Evolutionary conservation across 2,113 vertebrate species (phyloP).

Genomic region (Xiphophorus hellerii): DNA sequence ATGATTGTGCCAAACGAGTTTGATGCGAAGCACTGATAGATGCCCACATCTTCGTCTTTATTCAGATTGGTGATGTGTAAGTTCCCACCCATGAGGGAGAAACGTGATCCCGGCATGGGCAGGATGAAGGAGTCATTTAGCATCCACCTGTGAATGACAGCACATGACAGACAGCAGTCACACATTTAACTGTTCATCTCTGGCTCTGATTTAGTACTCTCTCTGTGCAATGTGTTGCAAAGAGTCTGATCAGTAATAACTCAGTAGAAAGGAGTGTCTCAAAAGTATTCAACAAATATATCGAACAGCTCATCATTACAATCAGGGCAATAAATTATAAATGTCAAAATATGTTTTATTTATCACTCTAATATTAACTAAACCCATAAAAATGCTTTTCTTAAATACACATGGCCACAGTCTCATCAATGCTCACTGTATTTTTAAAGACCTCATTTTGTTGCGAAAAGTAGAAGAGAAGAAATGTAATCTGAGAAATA

Average conservation of each 20-base stretch:
- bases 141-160: constrained; percentile 87
- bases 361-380: neutral
- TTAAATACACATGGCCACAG: neutral
- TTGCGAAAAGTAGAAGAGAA: neutral
- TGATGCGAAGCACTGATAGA: constrained; percentile 92
- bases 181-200: neutral
- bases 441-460: neutral
- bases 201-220: neutral
- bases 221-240: neutral
- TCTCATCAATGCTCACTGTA: neutral
- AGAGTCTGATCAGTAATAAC: neutral
- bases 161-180: constrained; percentile 17
- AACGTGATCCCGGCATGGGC: constrained; percentile 85
- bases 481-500: neutral
- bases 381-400: neutral
- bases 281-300: neutral
- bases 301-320: neutral
- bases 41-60: constrained; percentile 88
- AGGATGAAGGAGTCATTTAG: constrained; percentile 89
- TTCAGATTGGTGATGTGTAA: constrained; percentile 90
- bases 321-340: too few species aligned
- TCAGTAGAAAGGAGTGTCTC: neutral
- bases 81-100: constrained; percentile 87
- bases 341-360: neutral
- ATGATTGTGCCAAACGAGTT: constrained; percentile 92